Base-by-base conservation (phyloP, 2,113 vertebrate species). In the Podocnemis expansa region DNA sequence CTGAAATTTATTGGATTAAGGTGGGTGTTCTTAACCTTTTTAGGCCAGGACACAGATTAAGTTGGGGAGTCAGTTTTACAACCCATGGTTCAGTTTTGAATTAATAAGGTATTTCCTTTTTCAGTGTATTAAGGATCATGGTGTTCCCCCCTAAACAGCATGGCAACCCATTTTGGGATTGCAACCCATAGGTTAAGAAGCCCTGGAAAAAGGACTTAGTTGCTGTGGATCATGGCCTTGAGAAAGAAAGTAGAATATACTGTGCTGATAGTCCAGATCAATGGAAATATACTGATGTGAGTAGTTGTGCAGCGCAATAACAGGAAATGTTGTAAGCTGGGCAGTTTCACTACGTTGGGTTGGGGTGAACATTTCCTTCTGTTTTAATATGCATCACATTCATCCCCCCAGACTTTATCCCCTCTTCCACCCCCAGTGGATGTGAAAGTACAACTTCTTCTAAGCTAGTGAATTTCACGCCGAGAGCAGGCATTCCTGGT, bases 1-100 rank as follows among this genome's bases (percentile, higher is more conserved):
- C 80, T 93, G 80, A 83, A 91, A 88, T 96, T 93, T 94, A 95
- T 95, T 96, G 95, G 80, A 89, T 95, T 94, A 93, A 91, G 82
- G 78, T n/a, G n/a, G n/a, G n/a, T n/a, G n/a, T n/a, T n/a, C n/a
- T n/a, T n/a, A n/a, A n/a, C n/a, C n/a, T n/a, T n/a, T n/a, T n/a
- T n/a, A n/a, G n/a, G n/a, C n/a, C n/a, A n/a, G n/a, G n/a, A n/a
- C n/a, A n/a, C n/a, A n/a, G n/a, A n/a, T n/a, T n/a, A n/a, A n/a
- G n/a, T n/a, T n/a, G n/a, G n/a, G n/a, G n/a, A n/a, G n/a, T n/a
- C n/a, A n/a, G n/a, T n/a, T n/a, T n/a, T n/a, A n/a, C n/a, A n/a
- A n/a, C n/a, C n/a, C n/a, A n/a, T n/a, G n/a, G n/a, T n/a, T n/a
- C n/a, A n/a, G n/a, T n/a, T n/a, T n/a, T n/a, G n/a, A n/a, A n/a